phyloP scores from a whole-genome alignment of 2,888 invertebrate genomes.

The Cremastobaeus sp. region DNA sequence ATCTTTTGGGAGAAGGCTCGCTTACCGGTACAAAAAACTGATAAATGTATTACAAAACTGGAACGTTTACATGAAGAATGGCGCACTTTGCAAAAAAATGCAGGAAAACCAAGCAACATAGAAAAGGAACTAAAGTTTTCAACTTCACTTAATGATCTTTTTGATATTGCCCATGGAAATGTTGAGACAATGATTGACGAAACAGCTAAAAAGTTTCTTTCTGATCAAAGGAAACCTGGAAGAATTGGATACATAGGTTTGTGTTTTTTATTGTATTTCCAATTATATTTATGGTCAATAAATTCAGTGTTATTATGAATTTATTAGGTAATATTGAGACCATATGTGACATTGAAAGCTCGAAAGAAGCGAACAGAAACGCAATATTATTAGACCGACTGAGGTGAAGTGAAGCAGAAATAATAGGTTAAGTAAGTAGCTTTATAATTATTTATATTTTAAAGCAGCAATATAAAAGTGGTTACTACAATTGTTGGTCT shows the following conservation, averaged over 20 bases:
- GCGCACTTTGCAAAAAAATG: conserved; percentile 68
- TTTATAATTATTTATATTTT: conserved; percentile 9
- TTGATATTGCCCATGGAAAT: conserved; percentile 57
- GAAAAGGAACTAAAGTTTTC: conserved; percentile 51
- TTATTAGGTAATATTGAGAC: conserved; percentile 17
- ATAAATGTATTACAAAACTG: conserved; percentile 59
- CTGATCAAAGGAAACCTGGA: conserved; percentile 26
- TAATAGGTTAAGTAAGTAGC: conserved; percentile 11
- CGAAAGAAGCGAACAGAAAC: background rate
- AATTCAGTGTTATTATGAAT: background rate
- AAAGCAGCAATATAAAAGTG: background rate
- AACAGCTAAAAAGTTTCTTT: conserved; percentile 22
- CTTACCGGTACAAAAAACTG: conserved; percentile 42
- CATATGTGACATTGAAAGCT: conserved; percentile 6
- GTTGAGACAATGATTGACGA: conserved; percentile 42
- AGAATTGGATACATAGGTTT: conserved; percentile 31
- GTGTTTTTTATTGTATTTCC: conserved; percentile 6
- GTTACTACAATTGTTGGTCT: background rate
- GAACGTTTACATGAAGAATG: conserved; percentile 66
- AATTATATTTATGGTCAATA: conserved; percentile 2
- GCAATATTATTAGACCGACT: conserved; percentile 12
- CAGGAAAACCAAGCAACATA: conserved; percentile 52
- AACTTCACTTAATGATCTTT: conserved; percentile 50
- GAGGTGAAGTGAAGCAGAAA: conserved; percentile 19
- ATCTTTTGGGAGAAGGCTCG: conserved; percentile 61